Conservation (phyloP, 1,140 invertebrate species). For the Scaptomyza montana region DNA sequence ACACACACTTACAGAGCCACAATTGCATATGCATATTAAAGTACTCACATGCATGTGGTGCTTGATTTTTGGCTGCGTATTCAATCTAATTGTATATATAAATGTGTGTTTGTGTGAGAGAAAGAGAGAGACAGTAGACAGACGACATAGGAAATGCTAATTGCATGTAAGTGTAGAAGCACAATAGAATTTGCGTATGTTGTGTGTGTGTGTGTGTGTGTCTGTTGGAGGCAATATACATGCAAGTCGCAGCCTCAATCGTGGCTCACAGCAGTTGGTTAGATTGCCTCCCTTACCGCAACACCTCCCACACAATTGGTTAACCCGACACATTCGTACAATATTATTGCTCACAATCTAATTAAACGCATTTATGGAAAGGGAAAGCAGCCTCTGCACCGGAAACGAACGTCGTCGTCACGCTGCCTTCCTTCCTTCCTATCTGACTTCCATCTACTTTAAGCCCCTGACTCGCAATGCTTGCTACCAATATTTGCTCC, state of each 20-base stretch:
- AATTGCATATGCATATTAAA: constrained; percentile 15
- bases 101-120: constrained; percentile 14
- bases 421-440: background rate
- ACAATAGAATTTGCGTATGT: constrained; percentile 29
- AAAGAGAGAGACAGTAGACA: constrained; percentile 34
- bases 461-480: background rate
- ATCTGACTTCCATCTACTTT: background rate
- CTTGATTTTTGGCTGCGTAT: constrained; percentile 71
- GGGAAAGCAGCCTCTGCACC: background rate
- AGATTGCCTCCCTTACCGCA: constrained; percentile 1
- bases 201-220: constrained; percentile 3
- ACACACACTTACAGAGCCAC: constrained; percentile 1
- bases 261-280: constrained; percentile 7
- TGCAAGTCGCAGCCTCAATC: constrained; percentile 39
- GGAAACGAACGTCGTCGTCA: background rate
- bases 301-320: background rate
- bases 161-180: constrained; percentile 66
- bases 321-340: constrained; percentile 45
- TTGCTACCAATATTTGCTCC: constrained; percentile 42
- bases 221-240: constrained; percentile 22
- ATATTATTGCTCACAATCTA: constrained; percentile 78
- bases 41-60: constrained; percentile 43
- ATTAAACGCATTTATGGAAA: constrained; percentile 62
- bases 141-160: constrained; percentile 73
- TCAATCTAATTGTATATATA: constrained; percentile 9